These are phyloP conservation scores for Drosophila persimilis DNA, from an alignment of 1,140 invertebrate species.

Conservation along the genomic window DNA sequence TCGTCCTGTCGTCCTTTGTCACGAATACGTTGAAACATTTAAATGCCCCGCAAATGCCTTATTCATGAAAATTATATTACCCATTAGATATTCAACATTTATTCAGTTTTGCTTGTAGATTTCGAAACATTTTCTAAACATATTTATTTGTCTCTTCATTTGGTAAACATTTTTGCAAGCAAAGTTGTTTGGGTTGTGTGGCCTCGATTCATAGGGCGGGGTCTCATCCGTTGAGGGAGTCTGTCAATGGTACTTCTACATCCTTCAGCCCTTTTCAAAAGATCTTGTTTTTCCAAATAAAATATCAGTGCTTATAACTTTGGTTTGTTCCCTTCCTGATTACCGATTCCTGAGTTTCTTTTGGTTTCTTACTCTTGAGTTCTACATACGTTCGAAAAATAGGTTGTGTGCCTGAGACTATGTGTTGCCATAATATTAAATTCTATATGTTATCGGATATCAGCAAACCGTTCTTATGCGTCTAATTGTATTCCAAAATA, in stretches of 20 bases:
- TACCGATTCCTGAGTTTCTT: not conserved
- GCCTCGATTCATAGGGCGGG: not conserved
- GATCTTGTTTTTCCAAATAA: not conserved
- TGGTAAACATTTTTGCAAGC: slow-evolving; percentile 23
- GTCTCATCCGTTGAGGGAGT: slow-evolving; percentile 5
- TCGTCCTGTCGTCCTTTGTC: slow-evolving; percentile 14
- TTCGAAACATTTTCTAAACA: slow-evolving; percentile 46
- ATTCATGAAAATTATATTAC: slow-evolving; percentile 70
- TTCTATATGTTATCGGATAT: slow-evolving; percentile 1
- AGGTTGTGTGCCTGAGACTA: slow-evolving; percentile 19
- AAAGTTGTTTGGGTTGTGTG: slow-evolving; percentile 46
- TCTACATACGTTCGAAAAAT: not conserved
- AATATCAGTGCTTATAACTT: not conserved
- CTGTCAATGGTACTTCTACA: not conserved
- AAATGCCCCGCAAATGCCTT: slow-evolving; percentile 63
- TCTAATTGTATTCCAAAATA: not conserved
- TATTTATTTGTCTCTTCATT: slow-evolving; percentile 14
- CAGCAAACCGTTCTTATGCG: slow-evolving; percentile 3
- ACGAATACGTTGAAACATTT: slow-evolving; percentile 61
- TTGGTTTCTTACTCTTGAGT: not conserved
- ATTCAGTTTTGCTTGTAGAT: slow-evolving; percentile 61
- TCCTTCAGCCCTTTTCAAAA: not conserved
- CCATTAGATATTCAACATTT: slow-evolving; percentile 58
- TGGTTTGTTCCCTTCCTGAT: not conserved
- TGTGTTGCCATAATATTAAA: slow-evolving; percentile 22